Conservation (phyloP, 2,113 vertebrate genomes). For the Mesoclemmys tuberculata region DNA sequence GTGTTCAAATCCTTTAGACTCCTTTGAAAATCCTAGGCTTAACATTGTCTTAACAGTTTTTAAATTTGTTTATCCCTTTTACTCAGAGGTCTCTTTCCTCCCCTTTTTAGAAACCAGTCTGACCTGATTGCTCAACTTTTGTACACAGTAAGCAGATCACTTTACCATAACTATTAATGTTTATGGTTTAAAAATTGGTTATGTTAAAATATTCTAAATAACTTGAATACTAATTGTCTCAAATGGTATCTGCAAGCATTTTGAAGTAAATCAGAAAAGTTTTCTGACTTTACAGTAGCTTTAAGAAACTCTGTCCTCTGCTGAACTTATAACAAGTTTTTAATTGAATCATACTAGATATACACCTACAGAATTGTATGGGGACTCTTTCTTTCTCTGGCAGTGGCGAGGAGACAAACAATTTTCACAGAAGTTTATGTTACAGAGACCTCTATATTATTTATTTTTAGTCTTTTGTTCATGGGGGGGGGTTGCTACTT, state of each 20-base stretch:
- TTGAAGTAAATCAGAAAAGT: neutral
- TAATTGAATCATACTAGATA: neutral
- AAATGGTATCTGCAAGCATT: neutral
- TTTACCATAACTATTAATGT: neutral
- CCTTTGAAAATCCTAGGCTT: slow-evolving; percentile 24
- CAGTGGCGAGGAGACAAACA: neutral
- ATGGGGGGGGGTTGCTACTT: neutral
- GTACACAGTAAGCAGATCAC: neutral
- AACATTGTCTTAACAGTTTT: slow-evolving; percentile 53
- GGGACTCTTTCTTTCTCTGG: neutral
- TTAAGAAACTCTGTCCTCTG: neutral
- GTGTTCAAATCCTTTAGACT: slow-evolving; percentile 2
- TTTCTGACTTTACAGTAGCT: neutral
- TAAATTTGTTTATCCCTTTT: slow-evolving; percentile 48
- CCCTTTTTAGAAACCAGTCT: slow-evolving; percentile 51
- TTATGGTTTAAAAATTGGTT: slow-evolving; percentile 16
- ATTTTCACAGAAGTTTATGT: neutral
- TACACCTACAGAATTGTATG: neutral
- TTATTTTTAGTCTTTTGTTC: neutral
- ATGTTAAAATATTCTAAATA: slow-evolving; percentile 15
- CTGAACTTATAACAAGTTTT: neutral
- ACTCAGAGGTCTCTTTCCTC: neutral
- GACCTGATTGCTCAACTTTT: slow-evolving; percentile 60
- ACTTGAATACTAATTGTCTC: neutral
- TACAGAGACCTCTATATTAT: neutral